A percentile compares a stretch with the other conserved stretches of the same genome.
phyloP scores from a whole-genome alignment of 2,888 invertebrate genomes.

The Chrysolina americana region DNA sequence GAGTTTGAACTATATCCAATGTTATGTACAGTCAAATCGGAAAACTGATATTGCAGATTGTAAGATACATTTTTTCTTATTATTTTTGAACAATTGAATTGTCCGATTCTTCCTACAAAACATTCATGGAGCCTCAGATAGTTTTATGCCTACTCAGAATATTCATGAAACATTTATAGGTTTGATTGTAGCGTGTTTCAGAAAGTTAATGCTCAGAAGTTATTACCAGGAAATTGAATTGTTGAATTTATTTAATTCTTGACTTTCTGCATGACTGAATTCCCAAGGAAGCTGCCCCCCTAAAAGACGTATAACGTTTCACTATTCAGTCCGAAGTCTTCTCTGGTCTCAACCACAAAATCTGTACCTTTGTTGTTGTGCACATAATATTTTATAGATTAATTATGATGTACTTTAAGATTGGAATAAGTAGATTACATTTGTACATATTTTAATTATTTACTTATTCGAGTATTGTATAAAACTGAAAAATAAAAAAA shows the following conservation, averaged over 20 bases:
- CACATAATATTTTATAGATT: conserved; percentile 18
- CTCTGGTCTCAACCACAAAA: background rate
- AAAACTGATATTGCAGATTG: too few species aligned
- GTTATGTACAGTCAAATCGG: too few species aligned
- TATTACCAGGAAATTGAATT: background rate
- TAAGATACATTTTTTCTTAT: too few species aligned
- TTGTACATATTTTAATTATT: conserved; percentile 35
- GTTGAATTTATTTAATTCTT: background rate
- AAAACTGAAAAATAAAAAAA: conserved; percentile 29
- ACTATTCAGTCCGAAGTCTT: background rate
- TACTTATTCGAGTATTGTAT: conserved; percentile 31
- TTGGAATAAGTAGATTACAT: conserved; percentile 22
- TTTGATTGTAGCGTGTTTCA: background rate
- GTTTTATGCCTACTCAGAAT: background rate
- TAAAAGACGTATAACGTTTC: background rate
- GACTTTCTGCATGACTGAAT: background rate
- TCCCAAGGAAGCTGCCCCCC: background rate
- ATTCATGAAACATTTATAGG: background rate
- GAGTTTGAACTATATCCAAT: too few species aligned
- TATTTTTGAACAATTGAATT: too few species aligned
- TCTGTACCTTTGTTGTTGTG: background rate
- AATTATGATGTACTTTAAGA: background rate
- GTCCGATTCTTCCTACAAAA: too few species aligned
- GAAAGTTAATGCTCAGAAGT: background rate
- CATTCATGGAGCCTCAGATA: too few species aligned